Evolutionary conservation across 2,888 invertebrate species (phyloP).

Genomic region (Drosophila mayaguana): DNA sequence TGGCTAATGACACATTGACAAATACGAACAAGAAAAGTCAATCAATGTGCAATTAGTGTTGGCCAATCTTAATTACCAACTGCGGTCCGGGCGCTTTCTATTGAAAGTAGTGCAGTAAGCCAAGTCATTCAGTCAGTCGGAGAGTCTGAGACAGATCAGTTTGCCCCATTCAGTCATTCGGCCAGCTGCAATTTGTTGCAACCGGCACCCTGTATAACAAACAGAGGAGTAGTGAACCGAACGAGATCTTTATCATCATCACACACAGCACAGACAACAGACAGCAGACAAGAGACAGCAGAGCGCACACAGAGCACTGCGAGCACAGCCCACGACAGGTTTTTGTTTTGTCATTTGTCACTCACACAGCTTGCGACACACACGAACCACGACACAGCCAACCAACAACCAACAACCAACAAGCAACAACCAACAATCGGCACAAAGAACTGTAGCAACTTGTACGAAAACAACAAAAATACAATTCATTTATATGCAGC

Average conservation of each 20-base stretch:
- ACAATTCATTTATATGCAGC: constrained; percentile 81
- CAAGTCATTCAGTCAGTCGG: constrained; percentile 29
- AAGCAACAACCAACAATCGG: constrained; percentile 43
- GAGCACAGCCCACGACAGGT: constrained; percentile 83
- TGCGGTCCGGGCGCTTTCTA: constrained; percentile 60
- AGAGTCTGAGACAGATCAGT: constrained; percentile 15
- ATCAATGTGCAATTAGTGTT: constrained; percentile 75
- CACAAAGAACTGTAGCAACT: constrained; percentile 77
- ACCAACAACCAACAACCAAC: constrained; percentile 44
- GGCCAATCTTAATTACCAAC: constrained; percentile 67
- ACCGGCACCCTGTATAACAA: constrained; percentile 71
- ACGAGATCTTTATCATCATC: constrained; percentile 76
- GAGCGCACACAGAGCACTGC: constrained; percentile 43
- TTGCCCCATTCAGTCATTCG: constrained; percentile 9
- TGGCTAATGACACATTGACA: constrained; percentile 65
- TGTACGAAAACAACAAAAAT: constrained; percentile 44
- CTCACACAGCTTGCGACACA: constrained; percentile 82
- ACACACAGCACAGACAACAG: constrained; percentile 37
- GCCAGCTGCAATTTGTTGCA: constrained; percentile 75
- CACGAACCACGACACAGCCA: constrained; percentile 60
- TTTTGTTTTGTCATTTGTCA: constrained; percentile 85
- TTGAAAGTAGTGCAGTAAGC: constrained; percentile 72
- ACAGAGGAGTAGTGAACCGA: constrained; percentile 33
- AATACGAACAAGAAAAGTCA: constrained; percentile 67
- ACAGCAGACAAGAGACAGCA: not conserved